Percentiles rank a stretch among this genome's conserved stretches.
phyloP scores from a whole-genome alignment of 53 echinoderm and acorn worm genomes.

The Glandiceps talaboti region DNA sequence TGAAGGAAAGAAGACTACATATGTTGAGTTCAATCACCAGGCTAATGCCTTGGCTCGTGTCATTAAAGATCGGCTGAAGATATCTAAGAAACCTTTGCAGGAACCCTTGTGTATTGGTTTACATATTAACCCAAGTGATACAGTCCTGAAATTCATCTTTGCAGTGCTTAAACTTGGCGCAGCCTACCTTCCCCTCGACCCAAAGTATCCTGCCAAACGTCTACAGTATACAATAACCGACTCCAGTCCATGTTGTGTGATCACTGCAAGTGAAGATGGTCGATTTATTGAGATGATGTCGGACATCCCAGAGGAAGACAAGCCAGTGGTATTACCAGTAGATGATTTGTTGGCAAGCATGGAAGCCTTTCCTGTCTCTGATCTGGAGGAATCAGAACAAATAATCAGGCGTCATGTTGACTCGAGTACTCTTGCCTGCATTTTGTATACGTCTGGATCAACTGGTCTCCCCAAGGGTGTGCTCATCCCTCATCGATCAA shows the following conservation, averaged over 20 bases:
- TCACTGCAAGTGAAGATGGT: background rate
- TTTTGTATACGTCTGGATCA: background rate
- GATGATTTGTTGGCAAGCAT: background rate
- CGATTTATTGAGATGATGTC: background rate
- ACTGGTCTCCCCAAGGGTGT: background rate
- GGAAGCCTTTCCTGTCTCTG: background rate
- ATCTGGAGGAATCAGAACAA: background rate
- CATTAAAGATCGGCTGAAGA: background rate
- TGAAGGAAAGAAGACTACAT: background rate
- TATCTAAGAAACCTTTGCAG: background rate
- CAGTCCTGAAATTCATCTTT: background rate
- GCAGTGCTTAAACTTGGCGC: background rate
- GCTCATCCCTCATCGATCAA: background rate
- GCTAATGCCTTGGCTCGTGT: background rate
- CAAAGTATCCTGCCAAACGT: background rate
- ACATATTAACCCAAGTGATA: background rate
- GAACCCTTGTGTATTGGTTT: background rate
- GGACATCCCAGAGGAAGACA: background rate
- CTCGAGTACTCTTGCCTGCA: background rate
- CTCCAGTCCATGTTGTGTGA: background rate
- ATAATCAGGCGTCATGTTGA: background rate
- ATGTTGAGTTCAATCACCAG: background rate
- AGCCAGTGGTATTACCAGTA: background rate
- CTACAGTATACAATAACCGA: background rate
- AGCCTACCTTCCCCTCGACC: background rate